Evolutionary conservation across 2,888 invertebrate genomes (phyloP).

Genomic region (Gerris lacustris): DNA sequence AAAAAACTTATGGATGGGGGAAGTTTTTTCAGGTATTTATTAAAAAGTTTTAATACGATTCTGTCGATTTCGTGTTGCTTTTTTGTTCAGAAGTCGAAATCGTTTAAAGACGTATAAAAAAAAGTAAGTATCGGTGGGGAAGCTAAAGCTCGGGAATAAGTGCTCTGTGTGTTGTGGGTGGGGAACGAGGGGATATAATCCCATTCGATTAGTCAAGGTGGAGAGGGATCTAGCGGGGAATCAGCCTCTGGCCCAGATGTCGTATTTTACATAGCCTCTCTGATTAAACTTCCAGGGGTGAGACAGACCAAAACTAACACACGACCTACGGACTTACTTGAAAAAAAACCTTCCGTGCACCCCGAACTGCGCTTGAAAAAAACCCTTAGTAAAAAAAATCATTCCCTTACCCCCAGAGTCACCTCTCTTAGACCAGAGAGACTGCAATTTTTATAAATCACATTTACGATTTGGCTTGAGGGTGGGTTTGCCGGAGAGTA

Average conservation of each 20-base stretch:
- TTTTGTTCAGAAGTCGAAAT: neutral
- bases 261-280: slow-evolving; percentile 26
- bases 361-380: slow-evolving; percentile 16
- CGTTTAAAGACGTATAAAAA: neutral
- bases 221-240: neutral
- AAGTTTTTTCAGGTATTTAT: neutral
- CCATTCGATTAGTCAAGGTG: neutral
- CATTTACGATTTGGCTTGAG: slow-evolving; percentile 29
- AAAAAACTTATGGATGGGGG: neutral
- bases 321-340: slow-evolving; percentile 14
- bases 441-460: slow-evolving; percentile 32
- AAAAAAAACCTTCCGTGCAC: slow-evolving; percentile 20
- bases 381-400: slow-evolving; percentile 22
- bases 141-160: too few relatives aligned
- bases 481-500: slow-evolving; percentile 21
- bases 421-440: slow-evolving; percentile 15
- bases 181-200: neutral
- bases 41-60: slow-evolving; percentile 1
- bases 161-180: too few relatives aligned
- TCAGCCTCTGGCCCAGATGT: slow-evolving; percentile 10
- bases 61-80: neutral
- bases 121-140: neutral
- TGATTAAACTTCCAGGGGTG: slow-evolving; percentile 22
- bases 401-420: slow-evolving; percentile 14
- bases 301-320: slow-evolving; percentile 8